Percentiles rank a stretch among this genome's conserved stretches.
phyloP scores from a whole-genome alignment of 2,797 vertebrate species.

The Neomorphus geoffroyi region DNA sequence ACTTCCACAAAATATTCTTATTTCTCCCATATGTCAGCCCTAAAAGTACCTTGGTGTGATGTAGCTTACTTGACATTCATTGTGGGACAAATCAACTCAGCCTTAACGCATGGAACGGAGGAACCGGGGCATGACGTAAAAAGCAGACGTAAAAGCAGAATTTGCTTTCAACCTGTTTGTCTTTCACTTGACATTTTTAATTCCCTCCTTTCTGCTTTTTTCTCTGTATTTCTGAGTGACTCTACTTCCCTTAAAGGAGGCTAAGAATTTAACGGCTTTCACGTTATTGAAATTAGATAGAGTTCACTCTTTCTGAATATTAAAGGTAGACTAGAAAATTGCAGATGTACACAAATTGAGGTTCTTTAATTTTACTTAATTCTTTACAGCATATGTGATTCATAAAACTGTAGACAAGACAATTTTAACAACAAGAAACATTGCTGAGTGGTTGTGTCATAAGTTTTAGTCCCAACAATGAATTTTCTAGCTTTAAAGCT shows the following conservation, averaged over 20 bases:
- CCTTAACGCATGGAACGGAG: not conserved
- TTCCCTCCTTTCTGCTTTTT: not conserved
- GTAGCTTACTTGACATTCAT: not conserved
- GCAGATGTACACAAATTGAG: not conserved
- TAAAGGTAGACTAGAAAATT: not conserved
- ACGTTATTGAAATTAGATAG: not conserved
- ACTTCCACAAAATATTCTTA: not conserved
- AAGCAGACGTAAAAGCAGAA: not conserved
- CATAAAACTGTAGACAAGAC: not conserved
- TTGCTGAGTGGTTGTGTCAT: not conserved
- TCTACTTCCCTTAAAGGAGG: fast-evolving
- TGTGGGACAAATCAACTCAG: not conserved
- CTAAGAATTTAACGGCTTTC: not conserved
- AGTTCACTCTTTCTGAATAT: not conserved
- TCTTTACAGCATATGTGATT: not conserved
- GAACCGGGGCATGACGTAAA: not conserved
- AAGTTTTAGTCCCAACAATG: not conserved
- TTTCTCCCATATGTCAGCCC: not conserved
- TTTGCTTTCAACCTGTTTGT: not conserved
- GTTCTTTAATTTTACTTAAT: not conserved
- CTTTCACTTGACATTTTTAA: not conserved
- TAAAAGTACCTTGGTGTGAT: not conserved
- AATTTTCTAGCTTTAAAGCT: not conserved
- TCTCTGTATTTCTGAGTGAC: not conserved
- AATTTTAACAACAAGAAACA: not conserved